These are phyloP conservation scores for Apamea anceps DNA, from an alignment of 2,888 invertebrate species.

Conservation along the genomic window DNA sequence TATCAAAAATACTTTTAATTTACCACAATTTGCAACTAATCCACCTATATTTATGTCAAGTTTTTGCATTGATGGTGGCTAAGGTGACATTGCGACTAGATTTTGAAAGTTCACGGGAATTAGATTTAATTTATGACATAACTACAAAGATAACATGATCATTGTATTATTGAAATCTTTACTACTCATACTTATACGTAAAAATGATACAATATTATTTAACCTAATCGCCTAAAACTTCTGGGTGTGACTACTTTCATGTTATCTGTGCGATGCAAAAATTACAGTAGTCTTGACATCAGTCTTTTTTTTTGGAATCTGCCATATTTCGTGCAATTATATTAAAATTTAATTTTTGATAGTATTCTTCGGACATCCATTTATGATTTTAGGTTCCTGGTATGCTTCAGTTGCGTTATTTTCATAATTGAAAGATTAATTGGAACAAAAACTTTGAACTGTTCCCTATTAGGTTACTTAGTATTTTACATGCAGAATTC, in stretches of 20 bases:
- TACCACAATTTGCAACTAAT: background rate
- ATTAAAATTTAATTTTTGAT: constrained; percentile 46
- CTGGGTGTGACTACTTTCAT: constrained; percentile 4
- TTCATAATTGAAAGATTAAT: constrained; percentile 39
- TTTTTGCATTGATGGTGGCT: background rate
- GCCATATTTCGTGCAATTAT: constrained; percentile 58
- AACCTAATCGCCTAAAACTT: background rate
- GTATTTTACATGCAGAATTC: constrained; percentile 52
- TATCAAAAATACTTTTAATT: background rate
- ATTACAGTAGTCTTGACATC: constrained; percentile 51
- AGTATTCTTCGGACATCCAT: constrained; percentile 39
- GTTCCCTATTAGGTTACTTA: constrained; percentile 44
- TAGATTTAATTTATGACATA: background rate
- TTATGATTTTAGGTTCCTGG: constrained; percentile 60
- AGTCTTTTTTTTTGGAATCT: constrained; percentile 63
- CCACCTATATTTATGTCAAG: background rate
- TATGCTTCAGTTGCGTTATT: constrained; percentile 52
- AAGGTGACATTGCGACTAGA: background rate
- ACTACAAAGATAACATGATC: background rate
- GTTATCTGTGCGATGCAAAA: constrained; percentile 31
- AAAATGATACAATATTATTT: background rate
- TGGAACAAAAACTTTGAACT: constrained; percentile 28
- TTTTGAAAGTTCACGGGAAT: background rate
- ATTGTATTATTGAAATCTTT: background rate
- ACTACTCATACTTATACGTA: background rate